Base-by-base conservation (phyloP, 1,140 invertebrate species). In the Bombus cullumanus region DNA sequence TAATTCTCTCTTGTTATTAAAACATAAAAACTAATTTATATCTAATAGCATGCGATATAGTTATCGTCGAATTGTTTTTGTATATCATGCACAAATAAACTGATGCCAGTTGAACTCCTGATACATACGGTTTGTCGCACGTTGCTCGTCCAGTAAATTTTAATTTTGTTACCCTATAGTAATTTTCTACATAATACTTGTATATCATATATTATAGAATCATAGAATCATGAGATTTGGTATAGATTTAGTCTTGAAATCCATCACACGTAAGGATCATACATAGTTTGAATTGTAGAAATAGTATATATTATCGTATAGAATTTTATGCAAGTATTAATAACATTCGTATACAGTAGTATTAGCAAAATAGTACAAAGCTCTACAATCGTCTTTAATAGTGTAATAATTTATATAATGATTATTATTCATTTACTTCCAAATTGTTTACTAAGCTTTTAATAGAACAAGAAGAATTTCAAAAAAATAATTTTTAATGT, bases 161-260 rank as follows among this genome's bases (percentile, higher is more conserved):
- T 74, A 8, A 68, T 82, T 75, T 71, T 12, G 13, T n/a, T 41
- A 4, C 1, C 5, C 28, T 8, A 6, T 64, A 59, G 57, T 89
- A 77, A 89, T 88, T 88, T 89, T 89, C 72, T 66, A 68, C 28
- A 28, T 18, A 59, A 18, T 47, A 57, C 53, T 37, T 9, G 1
- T 53, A 53, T 53, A 22, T 53, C 47, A 53, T 53, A 71, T 12
- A 12, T 2, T 66, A 53, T 66, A 25, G 18, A 10, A 13, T 34
- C 34, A 59, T 18, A 28, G 0, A 43, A 43, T n/a, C n/a, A n/a
- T 22, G 25, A 59, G 22, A 68, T 18, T 22, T 34, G 2, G 6
- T 47, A 43, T 15, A 43, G 1, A 72, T 28, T 39, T 28, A 71
- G 3, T 39, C 28, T 25, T 18, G 9, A 68, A 68, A 68, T 68